A percentile compares a stretch with the other conserved stretches of the same genome.
phyloP scores from a whole-genome alignment of 1,140 invertebrate species.

The Triops longicaudatus region DNA sequence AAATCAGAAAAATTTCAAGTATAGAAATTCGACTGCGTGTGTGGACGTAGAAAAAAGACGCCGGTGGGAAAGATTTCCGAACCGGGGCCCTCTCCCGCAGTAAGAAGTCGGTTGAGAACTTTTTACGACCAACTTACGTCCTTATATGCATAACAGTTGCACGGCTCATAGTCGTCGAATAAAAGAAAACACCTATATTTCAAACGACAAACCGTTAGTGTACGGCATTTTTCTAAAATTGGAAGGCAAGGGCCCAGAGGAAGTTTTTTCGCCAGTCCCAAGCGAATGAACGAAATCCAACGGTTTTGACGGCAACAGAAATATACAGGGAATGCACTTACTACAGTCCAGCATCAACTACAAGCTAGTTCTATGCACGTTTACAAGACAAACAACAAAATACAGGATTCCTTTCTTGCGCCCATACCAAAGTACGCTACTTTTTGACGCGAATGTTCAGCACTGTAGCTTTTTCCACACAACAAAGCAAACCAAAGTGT shows the following conservation, averaged over 20 bases:
- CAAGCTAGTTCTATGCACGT: too few species aligned
- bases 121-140: neutral
- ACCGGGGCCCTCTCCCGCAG: neutral
- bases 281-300: neutral
- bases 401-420: too few species aligned
- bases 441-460: too few species aligned
- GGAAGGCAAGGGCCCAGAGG: neutral
- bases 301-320: neutral
- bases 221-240: neutral
- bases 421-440: too few species aligned
- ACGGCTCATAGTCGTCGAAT: neutral
- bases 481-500: too few species aligned
- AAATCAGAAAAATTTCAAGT: constrained; percentile 7
- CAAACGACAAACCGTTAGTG: constrained; percentile 7
- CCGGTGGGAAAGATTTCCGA: neutral
- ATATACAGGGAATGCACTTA: too few species aligned
- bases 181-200: neutral
- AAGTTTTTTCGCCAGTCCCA: neutral
- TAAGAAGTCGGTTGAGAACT: neutral
- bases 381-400: too few species aligned
- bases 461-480: too few species aligned
- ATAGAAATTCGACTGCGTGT: constrained; percentile 7
- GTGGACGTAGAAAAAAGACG: neutral
- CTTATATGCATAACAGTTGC: neutral
- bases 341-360: too few species aligned